Conservation (phyloP, 1,140 invertebrate genomes). For the Caenorhabditis inopinata region DNA sequence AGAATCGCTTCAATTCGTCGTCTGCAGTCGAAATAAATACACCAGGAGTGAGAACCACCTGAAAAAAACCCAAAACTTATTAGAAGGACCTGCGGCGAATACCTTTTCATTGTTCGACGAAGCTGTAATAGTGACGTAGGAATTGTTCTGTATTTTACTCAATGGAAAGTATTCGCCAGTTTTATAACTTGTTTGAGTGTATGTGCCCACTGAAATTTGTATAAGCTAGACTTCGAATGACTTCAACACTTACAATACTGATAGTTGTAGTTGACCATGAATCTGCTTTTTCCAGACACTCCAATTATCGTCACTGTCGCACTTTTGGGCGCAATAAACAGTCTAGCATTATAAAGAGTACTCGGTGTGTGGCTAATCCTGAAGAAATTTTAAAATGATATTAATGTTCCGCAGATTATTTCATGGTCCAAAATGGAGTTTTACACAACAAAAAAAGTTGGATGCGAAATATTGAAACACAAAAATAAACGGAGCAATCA, state of each 20-base stretch:
- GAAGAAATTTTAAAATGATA: no score
- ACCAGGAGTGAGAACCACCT: not conserved
- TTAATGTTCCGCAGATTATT: no score
- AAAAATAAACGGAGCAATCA: no score
- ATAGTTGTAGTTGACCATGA: not conserved
- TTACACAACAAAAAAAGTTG: no score
- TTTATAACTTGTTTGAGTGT: not conserved
- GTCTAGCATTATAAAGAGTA: no score
- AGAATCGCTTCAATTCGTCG: not conserved
- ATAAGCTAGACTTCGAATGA: no score
- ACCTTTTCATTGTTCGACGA: not conserved
- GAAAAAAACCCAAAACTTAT: no score
- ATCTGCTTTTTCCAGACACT: not conserved
- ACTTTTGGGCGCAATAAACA: no score
- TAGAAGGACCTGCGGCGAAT: no score
- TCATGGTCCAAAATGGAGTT: no score
- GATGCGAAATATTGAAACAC: no score
- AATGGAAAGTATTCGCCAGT: not conserved
- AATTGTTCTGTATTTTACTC: not conserved
- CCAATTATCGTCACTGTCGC: not conserved
- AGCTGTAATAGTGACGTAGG: not conserved
- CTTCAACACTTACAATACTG: not conserved
- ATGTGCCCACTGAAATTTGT: not conserved
- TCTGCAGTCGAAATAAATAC: not conserved
- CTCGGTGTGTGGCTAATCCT: no score